phyloP scores from a whole-genome alignment of 2,888 invertebrate genomes.

The Aleiodes leptofemur region DNA sequence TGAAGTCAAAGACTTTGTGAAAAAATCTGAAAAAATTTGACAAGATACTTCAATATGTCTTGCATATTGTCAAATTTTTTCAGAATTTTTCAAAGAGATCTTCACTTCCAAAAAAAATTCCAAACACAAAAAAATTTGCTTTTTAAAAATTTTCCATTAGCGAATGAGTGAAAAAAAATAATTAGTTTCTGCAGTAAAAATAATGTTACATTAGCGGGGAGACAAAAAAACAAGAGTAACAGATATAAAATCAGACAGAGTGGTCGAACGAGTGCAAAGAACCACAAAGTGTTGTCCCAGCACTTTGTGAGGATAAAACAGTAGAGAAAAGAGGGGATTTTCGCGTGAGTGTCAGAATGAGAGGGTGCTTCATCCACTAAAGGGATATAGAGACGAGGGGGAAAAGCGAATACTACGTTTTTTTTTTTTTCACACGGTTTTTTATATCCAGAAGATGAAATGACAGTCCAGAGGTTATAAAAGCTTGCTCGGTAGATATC shows the following conservation, averaged over 20 bases:
- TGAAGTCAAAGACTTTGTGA: no score
- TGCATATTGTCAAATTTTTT: no score
- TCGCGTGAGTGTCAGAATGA: conserved; percentile 36
- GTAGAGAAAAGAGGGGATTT: conserved; percentile 22
- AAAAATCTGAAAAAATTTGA: no score
- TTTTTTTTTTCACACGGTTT: conserved; percentile 30
- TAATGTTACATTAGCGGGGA: conserved; percentile 1
- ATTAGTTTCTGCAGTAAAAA: not conserved
- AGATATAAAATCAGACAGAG: conserved; percentile 7
- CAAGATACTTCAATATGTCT: no score
- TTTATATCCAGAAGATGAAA: conserved; percentile 15
- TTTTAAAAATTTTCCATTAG: no score
- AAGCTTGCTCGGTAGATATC: conserved; percentile 60
- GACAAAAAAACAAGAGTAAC: not conserved
- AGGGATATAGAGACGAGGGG: conserved; percentile 27
- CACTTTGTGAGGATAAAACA: conserved; percentile 13
- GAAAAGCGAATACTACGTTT: conserved; percentile 50
- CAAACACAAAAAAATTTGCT: no score
- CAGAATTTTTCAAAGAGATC: no score
- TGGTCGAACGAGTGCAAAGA: conserved; percentile 30
- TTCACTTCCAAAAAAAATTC: no score
- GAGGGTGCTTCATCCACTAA: conserved; percentile 31
- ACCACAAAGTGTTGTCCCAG: conserved; percentile 32
- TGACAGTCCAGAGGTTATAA: conserved; percentile 26
- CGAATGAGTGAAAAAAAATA: no score